Evolutionary conservation across 2,797 vertebrate genomes (phyloP).

Genomic region (Sebastes glaucus): DNA sequence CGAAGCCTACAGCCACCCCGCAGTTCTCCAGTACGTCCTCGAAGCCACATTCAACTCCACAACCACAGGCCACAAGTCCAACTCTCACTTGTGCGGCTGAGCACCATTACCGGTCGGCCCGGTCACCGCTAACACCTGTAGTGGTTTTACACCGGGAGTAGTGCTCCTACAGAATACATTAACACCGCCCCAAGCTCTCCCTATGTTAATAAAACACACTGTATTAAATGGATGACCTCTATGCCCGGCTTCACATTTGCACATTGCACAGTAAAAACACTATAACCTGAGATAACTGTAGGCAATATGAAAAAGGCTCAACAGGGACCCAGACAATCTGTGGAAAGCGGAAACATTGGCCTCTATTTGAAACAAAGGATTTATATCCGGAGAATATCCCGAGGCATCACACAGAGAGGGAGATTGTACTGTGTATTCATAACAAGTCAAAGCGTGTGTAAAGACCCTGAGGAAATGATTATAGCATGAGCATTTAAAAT

Average conservation of each 20-base stretch:
- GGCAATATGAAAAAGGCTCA: slow-evolving; percentile 31
- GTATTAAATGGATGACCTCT: slow-evolving; percentile 27
- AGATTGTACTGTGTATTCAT: slow-evolving; percentile 35
- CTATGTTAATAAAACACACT: slow-evolving; percentile 43
- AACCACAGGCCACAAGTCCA: slow-evolving; percentile 21
- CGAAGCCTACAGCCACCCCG: slow-evolving; percentile 1
- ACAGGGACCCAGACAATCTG: slow-evolving; percentile 28
- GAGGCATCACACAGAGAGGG: slow-evolving; percentile 31
- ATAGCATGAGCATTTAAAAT: slow-evolving; percentile 29
- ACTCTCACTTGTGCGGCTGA: slow-evolving; percentile 27
- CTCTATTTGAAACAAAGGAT: slow-evolving; percentile 49
- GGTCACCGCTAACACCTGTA: slow-evolving; percentile 28
- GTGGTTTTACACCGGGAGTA: slow-evolving; percentile 13
- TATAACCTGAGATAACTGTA: slow-evolving; percentile 30
- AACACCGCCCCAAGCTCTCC: slow-evolving; percentile 19
- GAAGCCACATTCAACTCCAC: slow-evolving; percentile 13
- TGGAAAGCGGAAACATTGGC: slow-evolving; percentile 50
- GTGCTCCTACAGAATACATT: slow-evolving; percentile 18
- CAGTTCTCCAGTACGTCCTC: slow-evolving; percentile 25
- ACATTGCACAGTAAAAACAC: background rate
- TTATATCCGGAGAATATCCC: slow-evolving; percentile 43
- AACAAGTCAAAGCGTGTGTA: slow-evolving; percentile 30
- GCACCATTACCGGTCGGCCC: slow-evolving; percentile 7
- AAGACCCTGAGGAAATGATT: slow-evolving; percentile 49
- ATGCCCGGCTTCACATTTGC: slow-evolving; percentile 1